Conservation (phyloP, 1,140 invertebrate genomes). For the Meloidogyne floridensis region DNA sequence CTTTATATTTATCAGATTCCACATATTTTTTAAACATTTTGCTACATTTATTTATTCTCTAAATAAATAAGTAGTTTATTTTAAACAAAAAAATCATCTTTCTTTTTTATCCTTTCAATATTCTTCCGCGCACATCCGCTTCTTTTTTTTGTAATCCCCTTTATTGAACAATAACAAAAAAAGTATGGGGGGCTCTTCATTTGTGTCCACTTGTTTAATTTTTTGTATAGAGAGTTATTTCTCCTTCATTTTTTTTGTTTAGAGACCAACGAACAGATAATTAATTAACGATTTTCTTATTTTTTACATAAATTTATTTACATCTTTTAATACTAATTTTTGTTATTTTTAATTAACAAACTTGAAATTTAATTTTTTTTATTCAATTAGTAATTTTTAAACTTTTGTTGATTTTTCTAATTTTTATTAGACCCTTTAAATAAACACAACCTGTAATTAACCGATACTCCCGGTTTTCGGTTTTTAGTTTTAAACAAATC, state of each 20-base stretch:
- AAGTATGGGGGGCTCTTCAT: background rate
- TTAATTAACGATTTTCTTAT: background rate
- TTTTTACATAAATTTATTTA: background rate
- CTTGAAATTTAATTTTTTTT: too few relatives aligned
- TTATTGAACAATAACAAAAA: background rate
- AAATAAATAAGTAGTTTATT: background rate
- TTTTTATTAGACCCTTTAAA: too few relatives aligned
- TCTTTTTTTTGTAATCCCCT: slow-evolving; percentile 2
- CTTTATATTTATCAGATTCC: too few relatives aligned
- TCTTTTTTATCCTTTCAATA: background rate
- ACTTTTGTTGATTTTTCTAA: too few relatives aligned
- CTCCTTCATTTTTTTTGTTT: background rate
- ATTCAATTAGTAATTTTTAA: too few relatives aligned
- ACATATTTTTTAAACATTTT: background rate
- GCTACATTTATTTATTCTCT: background rate
- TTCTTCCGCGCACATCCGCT: background rate
- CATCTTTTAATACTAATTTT: too few relatives aligned
- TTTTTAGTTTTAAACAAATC: too few relatives aligned
- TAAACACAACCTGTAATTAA: too few relatives aligned
- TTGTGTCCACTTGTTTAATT: slow-evolving; percentile 2
- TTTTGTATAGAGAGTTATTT: background rate
- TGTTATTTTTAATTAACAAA: too few relatives aligned
- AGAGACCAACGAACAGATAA: slow-evolving; percentile 2
- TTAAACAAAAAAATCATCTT: background rate
- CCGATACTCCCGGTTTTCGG: too few relatives aligned